Evolutionary conservation across 30 jellyfish, hydroid and myxozoan species (phyloP).

Genomic region (Haliclystus octoradiatus): DNA sequence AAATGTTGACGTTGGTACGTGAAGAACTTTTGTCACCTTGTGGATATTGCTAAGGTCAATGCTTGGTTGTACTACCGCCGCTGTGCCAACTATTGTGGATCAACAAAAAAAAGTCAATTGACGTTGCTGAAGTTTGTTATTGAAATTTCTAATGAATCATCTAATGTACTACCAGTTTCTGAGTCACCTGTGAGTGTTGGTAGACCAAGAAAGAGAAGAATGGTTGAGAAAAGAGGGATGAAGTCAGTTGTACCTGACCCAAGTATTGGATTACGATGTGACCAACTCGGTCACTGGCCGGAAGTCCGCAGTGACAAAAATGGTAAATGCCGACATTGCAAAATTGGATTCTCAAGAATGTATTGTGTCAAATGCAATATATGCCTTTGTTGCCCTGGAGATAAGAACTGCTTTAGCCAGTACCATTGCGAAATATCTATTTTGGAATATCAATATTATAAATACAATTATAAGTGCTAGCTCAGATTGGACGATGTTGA

Average conservation of each 20-base stretch:
- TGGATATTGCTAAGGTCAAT: conserved; percentile 41
- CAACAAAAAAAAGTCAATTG: conserved; percentile 13
- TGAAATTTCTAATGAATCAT: conserved; percentile 25
- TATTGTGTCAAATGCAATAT: conserved; percentile 14
- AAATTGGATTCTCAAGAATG: conserved; percentile 14
- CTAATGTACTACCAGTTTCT: conserved; percentile 2
- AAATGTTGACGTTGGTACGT: conserved; percentile 54
- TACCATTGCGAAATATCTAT: too few species aligned
- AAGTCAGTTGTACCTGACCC: conserved; percentile 14
- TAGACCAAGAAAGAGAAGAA: conserved; percentile 40
- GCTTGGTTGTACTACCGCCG: conserved; percentile 53
- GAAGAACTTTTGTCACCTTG: conserved; percentile 40
- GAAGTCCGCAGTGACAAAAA: conserved; percentile 9
- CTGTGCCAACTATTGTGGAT: conserved; percentile 9
- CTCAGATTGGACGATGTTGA: too few species aligned
- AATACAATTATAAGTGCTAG: too few species aligned
- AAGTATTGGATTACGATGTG: conserved; percentile 1
- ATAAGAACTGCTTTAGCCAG: conserved; percentile 16
- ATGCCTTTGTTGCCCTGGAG: conserved; percentile 17
- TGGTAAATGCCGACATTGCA: conserved; percentile 15
- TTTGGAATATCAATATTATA: too few species aligned
- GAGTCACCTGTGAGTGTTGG: conserved; percentile 11
- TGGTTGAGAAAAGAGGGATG: conserved; percentile 21
- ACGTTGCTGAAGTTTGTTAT: conserved; percentile 18
- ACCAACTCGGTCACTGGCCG: conserved; percentile 29